Percentiles rank a stretch among this genome's conserved stretches.
Conservation (phyloP, 2,113 vertebrate species). For the Gulo gulo region DNA sequence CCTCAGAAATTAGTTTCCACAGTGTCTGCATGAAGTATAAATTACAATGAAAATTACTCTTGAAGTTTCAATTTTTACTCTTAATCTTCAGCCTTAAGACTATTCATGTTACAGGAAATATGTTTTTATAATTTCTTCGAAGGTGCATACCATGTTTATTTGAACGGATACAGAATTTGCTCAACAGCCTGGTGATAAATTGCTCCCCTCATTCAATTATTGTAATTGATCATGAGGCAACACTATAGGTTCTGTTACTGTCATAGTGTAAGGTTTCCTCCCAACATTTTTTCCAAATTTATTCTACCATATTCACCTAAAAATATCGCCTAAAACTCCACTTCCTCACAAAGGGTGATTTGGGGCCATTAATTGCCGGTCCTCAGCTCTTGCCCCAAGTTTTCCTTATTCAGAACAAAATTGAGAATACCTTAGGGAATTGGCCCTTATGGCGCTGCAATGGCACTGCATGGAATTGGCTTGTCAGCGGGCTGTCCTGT, state of each 20-base stretch:
- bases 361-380: not conserved
- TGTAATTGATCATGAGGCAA: not conserved
- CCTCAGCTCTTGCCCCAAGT: not conserved
- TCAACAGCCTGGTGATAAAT: not conserved
- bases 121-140: fast-evolving
- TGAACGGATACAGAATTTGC: not conserved
- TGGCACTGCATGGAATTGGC: not conserved
- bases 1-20: not conserved
- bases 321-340: not conserved
- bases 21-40: not conserved
- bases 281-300: not conserved
- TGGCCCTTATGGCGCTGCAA: not conserved
- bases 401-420: not conserved
- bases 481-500: not conserved
- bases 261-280: not conserved
- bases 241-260: not conserved
- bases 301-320: not conserved
- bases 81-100: not conserved
- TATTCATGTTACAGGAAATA: not conserved
- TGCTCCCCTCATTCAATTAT: not conserved
- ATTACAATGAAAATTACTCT: not conserved
- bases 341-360: not conserved
- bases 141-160: not conserved
- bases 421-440: not conserved
- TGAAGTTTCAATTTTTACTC: not conserved